These are phyloP conservation scores for Deilephila porcellus DNA, from an alignment of 2,888 invertebrate species.

Conservation along the genomic window DNA sequence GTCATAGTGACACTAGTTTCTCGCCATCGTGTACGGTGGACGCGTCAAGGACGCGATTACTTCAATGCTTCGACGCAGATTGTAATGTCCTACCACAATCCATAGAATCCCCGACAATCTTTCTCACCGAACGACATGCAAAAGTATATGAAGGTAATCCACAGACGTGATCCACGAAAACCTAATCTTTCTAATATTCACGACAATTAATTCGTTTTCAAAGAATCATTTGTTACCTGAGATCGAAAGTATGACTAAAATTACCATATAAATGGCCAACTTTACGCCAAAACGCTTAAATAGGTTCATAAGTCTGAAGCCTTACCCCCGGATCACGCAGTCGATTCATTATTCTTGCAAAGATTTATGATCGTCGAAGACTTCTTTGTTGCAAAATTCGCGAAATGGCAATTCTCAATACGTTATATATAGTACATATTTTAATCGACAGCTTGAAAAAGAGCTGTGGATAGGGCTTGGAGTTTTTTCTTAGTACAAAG, in stretches of 20 bases:
- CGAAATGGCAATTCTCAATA: slow-evolving; percentile 30
- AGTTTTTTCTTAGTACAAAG: too few relatives aligned
- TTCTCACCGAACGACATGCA: too few relatives aligned
- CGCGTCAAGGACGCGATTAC: too few relatives aligned
- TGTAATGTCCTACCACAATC: too few relatives aligned
- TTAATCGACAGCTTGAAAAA: not conserved
- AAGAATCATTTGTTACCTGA: slow-evolving; percentile 13
- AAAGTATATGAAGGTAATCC: too few relatives aligned
- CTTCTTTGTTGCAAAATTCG: slow-evolving; percentile 43
- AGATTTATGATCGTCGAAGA: slow-evolving; percentile 55
- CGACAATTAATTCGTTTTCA: not conserved
- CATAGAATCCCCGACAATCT: too few relatives aligned
- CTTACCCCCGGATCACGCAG: slow-evolving; percentile 49
- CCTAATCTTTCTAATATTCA: not conserved
- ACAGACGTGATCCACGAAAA: not conserved
- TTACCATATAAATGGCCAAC: slow-evolving; percentile 31
- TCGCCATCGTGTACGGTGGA: too few relatives aligned
- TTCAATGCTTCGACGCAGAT: too few relatives aligned
- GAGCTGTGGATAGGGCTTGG: too few relatives aligned
- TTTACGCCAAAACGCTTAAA: slow-evolving; percentile 38
- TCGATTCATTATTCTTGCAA: slow-evolving; percentile 57
- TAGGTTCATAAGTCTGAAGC: slow-evolving; percentile 52
- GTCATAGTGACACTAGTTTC: too few relatives aligned
- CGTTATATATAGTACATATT: not conserved
- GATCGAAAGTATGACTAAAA: slow-evolving; percentile 21